A percentile compares a stretch with the other conserved stretches of the same genome.
Evolutionary conservation across 1,140 invertebrate species (phyloP).

Genomic region (Leptonema lineaticorne): DNA sequence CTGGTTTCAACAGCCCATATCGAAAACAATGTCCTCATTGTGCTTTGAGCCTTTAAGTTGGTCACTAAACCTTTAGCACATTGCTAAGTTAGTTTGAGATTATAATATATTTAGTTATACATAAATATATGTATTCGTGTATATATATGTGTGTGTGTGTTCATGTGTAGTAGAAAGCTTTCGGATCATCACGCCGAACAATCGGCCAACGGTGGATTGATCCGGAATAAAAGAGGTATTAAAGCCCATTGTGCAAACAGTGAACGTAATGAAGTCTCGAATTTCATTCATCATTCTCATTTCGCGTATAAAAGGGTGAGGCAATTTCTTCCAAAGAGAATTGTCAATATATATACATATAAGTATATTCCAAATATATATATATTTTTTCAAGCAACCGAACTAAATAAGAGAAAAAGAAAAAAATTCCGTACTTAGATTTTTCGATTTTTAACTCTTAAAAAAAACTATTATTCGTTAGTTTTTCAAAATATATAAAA

Average conservation of each 20-base stretch:
- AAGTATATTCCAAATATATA: too few relatives aligned
- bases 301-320: not conserved
- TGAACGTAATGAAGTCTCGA: not conserved
- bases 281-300: not conserved
- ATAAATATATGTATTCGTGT: not conserved
- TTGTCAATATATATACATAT: not conserved
- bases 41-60: not conserved
- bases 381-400: too few relatives aligned
- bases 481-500: too few relatives aligned
- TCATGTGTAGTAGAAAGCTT: not conserved
- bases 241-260: conserved; percentile 6
- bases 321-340: not conserved
- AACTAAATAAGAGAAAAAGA: too few relatives aligned
- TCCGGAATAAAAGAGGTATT: conserved; percentile 7
- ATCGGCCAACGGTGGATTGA: not conserved
- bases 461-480: too few relatives aligned
- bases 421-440: too few relatives aligned
- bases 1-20: not conserved
- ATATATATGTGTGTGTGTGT: not conserved
- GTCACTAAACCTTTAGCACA: not conserved
- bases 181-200: not conserved
- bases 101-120: not conserved
- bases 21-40: conserved; percentile 10
- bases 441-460: too few relatives aligned
- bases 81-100: not conserved